Base-by-base conservation (phyloP, 92 coral and sea anemone species). In the Meandrina meandrites region DNA sequence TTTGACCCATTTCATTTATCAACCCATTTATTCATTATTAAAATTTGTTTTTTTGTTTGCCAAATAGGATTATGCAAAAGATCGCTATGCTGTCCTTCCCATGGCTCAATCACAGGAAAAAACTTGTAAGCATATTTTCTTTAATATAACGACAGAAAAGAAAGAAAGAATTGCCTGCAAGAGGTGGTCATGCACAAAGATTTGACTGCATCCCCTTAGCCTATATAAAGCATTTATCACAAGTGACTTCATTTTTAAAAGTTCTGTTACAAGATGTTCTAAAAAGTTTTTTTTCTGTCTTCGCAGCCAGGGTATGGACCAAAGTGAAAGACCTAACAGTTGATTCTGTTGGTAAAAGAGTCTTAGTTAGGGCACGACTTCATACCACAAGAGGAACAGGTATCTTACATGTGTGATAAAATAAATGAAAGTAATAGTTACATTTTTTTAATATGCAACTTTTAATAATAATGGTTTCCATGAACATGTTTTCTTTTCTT, bases 321-420 rank as follows among this genome's bases (percentile, higher is more conserved):
- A 93, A 89, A 83, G 95, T 96, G 27, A 93, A 93, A 80, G 94
- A 93, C 47, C 88, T 96, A 36, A 89, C 86, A 14, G 76, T 72
- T 12, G 96, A 82, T 51, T 27, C 91, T 75, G 95, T 92, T 87
- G 98, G 98, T 35, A 88, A 94, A 83, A 88, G 87, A 70, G 95
- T 96, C 14, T 84, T 96, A 45, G 79, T 95, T 32, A 90, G 99
- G 80, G 99, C 97, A 42, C 93, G 99, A 0, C 91, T 96, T 83
- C 99, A 96, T 70, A 96, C 96, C 2, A 89, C 99, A 2, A 93
- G 99, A 80, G 99, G 98, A 83, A 96, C 99, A 92, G 99, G 99
- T 96, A 90, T 42, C 28, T 21, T 60, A 16, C 27, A 60, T 22
- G 28, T 60, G 67, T 60, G 67, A 22, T 21, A 7, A 22, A 60